Evolutionary conservation across 92 coral and sea anemone genomes (phyloP).

Genomic region (Palythoa grandis): DNA sequence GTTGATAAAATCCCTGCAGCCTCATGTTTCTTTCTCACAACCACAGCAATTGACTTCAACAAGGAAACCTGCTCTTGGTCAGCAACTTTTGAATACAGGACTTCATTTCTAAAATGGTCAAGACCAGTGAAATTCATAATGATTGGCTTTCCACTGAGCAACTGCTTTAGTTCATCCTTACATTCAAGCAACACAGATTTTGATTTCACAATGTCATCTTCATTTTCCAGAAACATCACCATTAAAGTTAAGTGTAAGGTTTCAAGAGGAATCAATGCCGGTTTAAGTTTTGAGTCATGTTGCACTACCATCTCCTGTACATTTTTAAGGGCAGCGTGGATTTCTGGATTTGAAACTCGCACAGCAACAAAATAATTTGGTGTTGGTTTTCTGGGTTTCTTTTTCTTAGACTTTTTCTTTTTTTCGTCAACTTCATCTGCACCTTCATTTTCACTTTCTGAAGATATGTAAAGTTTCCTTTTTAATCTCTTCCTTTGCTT

Average conservation of each 20-base stretch:
- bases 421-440: neutral
- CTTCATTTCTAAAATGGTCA: constrained; percentile 84
- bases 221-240: constrained; percentile 82
- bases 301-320: constrained; percentile 78
- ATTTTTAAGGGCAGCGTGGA: constrained; percentile 70
- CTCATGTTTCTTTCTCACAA: constrained; percentile 59
- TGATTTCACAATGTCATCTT: constrained; percentile 68
- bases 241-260: constrained; percentile 88
- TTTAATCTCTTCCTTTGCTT: constrained; percentile 3
- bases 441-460: neutral
- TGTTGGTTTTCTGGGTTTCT: constrained; percentile 48
- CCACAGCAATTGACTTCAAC: constrained; percentile 60
- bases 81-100: constrained; percentile 77
- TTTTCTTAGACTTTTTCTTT: constrained; percentile 9
- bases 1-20: constrained; percentile 69
- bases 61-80: constrained; percentile 56
- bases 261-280: constrained; percentile 79
- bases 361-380: constrained; percentile 93
- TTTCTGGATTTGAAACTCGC: constrained; percentile 80
- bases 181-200: constrained; percentile 65
- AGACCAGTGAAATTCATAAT: constrained; percentile 77
- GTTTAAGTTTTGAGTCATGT: constrained; percentile 66
- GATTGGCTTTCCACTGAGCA: constrained; percentile 37
- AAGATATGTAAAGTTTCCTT: constrained; percentile 25
- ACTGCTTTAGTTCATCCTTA: constrained; percentile 47